Conservation (phyloP, 2,797 vertebrate species). For the Bucorvus abyssinicus region DNA sequence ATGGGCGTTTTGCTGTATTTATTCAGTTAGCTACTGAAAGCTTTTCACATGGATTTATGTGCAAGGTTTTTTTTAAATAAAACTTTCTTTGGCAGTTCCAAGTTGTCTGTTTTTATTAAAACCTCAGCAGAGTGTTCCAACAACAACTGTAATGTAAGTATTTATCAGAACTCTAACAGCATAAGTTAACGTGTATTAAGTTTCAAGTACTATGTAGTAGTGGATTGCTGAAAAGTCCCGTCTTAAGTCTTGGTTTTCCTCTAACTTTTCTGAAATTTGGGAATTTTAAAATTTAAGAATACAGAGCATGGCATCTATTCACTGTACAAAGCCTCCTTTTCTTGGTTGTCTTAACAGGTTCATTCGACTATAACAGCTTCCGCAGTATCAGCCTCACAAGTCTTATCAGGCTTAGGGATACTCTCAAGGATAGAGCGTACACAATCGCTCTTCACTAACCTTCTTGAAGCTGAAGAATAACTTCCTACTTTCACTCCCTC, state of each 20-base stretch:
- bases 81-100: background rate
- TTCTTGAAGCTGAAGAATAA: background rate
- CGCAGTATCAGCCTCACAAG: background rate
- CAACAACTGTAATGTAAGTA: conserved; percentile 37
- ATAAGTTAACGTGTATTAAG: conserved; percentile 23
- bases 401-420: background rate
- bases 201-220: conserved; percentile 9
- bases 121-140: conserved; percentile 13
- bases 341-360: background rate
- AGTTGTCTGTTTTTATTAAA: conserved; percentile 28
- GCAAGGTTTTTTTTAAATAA: background rate
- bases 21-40: background rate
- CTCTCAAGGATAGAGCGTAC: background rate
- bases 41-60: conserved; percentile 7
- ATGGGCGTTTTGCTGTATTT: background rate
- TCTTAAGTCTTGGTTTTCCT: background rate
- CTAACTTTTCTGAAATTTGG: background rate
- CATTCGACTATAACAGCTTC: background rate
- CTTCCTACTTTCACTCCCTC: background rate
- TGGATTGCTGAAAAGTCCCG: background rate
- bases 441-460: background rate
- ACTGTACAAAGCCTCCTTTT: background rate
- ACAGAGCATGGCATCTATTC: background rate
- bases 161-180: conserved; percentile 24
- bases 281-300: background rate